These are phyloP conservation scores for Musca domestica DNA, from an alignment of 1,140 invertebrate species.

Conservation along the genomic window DNA sequence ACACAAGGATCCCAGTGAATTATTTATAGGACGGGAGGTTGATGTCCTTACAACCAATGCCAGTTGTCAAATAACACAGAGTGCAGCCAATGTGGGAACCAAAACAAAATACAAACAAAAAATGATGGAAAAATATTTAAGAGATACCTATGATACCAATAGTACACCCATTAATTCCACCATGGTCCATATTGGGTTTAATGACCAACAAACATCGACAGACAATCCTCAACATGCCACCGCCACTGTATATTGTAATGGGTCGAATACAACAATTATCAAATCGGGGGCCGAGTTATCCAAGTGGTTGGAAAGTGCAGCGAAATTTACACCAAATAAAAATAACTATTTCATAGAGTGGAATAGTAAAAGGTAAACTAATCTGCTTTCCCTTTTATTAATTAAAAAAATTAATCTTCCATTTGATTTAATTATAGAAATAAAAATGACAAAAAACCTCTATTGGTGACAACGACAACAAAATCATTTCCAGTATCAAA, in stretches of 20 bases:
- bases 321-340: conserved; percentile 64
- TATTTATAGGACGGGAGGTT: conserved; percentile 7
- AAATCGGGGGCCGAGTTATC: conserved; percentile 54
- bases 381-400: background rate
- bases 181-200: conserved; percentile 32
- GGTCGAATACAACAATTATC: conserved; percentile 8
- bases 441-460: conserved; percentile 13
- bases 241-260: background rate
- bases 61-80: background rate
- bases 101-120: conserved; percentile 58
- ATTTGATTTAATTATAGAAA: background rate
- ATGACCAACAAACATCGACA: conserved; percentile 1
- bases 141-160: conserved; percentile 51
- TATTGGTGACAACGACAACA: background rate
- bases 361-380: conserved; percentile 50
- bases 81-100: background rate
- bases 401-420: background rate
- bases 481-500: background rate
- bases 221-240: background rate
- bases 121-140: conserved; percentile 61
- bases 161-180: background rate
- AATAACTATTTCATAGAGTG: conserved; percentile 65
- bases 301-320: conserved; percentile 69
- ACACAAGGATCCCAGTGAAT: background rate
- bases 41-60: conserved; percentile 3